Base-by-base conservation (phyloP, 1,140 invertebrate genomes). In the Asobara japonica region DNA sequence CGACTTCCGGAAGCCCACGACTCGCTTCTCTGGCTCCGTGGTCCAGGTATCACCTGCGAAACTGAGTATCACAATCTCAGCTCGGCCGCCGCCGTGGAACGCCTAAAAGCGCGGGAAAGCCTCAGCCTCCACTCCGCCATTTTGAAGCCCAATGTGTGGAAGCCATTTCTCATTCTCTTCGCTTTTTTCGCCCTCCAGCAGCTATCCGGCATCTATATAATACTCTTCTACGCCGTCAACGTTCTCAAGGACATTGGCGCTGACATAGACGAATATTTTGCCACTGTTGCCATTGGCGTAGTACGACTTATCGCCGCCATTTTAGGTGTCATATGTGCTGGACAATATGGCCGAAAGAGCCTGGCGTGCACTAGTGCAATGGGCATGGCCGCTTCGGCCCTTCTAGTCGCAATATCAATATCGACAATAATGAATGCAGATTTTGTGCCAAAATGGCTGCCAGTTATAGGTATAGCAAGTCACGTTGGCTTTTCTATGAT, bases 181-280 rank as follows among this genome's bases (percentile, higher is more conserved):
- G 74, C 87, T 0, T 90, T 93, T 79, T 93, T 94, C 82, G 77
- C 91, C 5, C 90, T 93, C 69, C 93, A 94, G 88, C 92, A 93
- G 77, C 86, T 91, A 61, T 91, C 90, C 0, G 93, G 93, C 3
- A 93, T 93, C 16, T 93, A 95, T 83, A 91, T 93, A 0, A 91
- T 95, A 5, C 86, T 95, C 33, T 95, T 93, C 80, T 95, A 94
- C 76, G 91, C 91, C 0, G 91, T 94, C 0, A 90, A 89, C 67
- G 90, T 94, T 76, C 91, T 94, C 77, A 88, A 91, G 72, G 89
- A 92, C 6, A 90, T 92, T 13, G 91, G 92, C 2, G 87, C 91
- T 7, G 89, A 89, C 67, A 85, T 94, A 1, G 90, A 95, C 74
- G 91, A 91, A 41, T 92, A 92, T 75, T 84, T 91, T 0, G 90